Base-by-base conservation (phyloP, 2,888 invertebrate genomes). In the Diarsia dahlii region DNA sequence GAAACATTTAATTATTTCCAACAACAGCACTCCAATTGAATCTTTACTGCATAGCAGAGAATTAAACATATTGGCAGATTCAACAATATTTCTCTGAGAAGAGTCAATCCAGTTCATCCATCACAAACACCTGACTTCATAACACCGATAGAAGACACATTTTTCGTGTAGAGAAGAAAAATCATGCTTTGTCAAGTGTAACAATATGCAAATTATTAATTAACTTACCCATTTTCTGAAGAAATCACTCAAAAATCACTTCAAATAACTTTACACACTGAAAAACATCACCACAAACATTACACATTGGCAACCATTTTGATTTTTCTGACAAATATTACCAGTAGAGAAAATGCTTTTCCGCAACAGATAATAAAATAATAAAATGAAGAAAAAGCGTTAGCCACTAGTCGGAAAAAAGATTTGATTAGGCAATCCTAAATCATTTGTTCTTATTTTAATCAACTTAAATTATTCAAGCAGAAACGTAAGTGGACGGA, bases 251-350 rank as follows among this genome's bases (percentile, higher is more conserved):
- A 86, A 90, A 88, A 86, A 90, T 88, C 92, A 92, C 92, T 91
- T 89, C 83, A 86, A 87, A 81, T 84, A 85, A 88, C 91, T 89
- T 85, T 90, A 90, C 81, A 91, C 93, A 94, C 93, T 91, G 90
- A 92, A 94, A 90, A 94, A 92, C 92, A 94, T 91, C 91, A 93
- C 92, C 87, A 93, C 92, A 95, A 94, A 94, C 95, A 95, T 92
- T 91, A 93, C 90, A 94, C 90, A 93, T 84, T 83, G 89, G 91
- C 90, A 84, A 95, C 96, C 96, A 96, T 96, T 91, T 95, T 95
- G 89, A 81, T 90, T 91, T 90, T 78, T 68, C 39, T 12, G 20
- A 39, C 2, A 50, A 68, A 50, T 69, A 58, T 78, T 81, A 50
- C 84, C 72, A 75, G 20, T 5, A 3, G 0, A 34, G 48, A 76